These are phyloP conservation scores for Buathra laborator DNA, from an alignment of 2,888 invertebrate genomes.

Conservation along the genomic window DNA sequence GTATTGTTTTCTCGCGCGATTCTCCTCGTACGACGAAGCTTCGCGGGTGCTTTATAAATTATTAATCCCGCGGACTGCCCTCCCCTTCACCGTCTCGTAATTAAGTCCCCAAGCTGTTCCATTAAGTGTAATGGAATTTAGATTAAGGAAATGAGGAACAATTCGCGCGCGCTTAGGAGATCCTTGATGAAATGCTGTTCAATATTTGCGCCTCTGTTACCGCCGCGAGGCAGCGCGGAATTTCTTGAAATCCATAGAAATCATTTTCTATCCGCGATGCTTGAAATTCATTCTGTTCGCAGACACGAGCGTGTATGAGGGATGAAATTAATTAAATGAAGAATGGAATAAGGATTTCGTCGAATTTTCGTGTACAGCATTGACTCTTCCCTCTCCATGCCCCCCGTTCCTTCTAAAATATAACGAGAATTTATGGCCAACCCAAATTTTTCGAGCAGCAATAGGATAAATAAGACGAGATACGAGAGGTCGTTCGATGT, in stretches of 20 bases:
- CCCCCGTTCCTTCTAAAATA: constrained; percentile 12
- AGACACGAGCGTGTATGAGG: not conserved
- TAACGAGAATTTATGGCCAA: constrained; percentile 61
- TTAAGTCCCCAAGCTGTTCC: constrained; percentile 62
- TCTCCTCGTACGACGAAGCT: not conserved
- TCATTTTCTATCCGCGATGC: not conserved
- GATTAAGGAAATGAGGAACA: constrained; percentile 65
- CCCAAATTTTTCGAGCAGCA: constrained; percentile 22
- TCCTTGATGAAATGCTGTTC: constrained; percentile 37
- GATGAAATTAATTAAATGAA: constrained; percentile 51
- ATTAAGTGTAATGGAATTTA: constrained; percentile 68
- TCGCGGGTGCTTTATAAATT: constrained; percentile 53
- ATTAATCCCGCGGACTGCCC: constrained; percentile 44
- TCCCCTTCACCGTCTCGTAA: constrained; percentile 42
- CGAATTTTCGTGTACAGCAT: constrained; percentile 47
- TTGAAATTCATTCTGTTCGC: constrained; percentile 8
- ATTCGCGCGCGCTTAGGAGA: constrained; percentile 32
- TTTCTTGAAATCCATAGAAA: constrained; percentile 1
- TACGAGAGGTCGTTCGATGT: constrained; percentile 3
- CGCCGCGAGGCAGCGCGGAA: not conserved
- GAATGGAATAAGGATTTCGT: constrained; percentile 50
- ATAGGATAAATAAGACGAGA: constrained; percentile 48
- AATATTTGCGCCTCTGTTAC: constrained; percentile 23
- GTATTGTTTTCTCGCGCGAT: constrained; percentile 48
- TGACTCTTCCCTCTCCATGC: not conserved